Evolutionary conservation across 2,113 vertebrate genomes (phyloP).

Genomic region (Mionectes macconnelli): DNA sequence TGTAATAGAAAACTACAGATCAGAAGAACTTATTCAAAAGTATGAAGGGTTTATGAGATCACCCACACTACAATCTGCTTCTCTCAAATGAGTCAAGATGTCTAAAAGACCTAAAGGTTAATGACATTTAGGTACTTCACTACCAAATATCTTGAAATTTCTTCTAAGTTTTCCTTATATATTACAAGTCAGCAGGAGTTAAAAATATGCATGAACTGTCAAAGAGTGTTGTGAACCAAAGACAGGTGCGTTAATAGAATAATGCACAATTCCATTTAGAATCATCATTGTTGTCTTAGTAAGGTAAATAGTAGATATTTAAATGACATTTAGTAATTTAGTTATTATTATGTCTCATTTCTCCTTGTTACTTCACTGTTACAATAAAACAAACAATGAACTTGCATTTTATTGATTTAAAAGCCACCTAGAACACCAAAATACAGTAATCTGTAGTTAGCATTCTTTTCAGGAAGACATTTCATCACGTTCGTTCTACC

Average conservation of each 20-base stretch:
- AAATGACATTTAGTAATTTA: not conserved
- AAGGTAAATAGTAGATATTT: not conserved
- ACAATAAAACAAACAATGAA: not conserved
- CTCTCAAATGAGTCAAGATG: not conserved
- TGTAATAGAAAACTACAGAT: not conserved
- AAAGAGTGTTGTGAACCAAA: not conserved
- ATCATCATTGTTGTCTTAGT: not conserved
- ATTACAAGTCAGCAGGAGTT: not conserved
- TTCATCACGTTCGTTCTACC: not conserved
- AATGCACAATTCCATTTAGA: not conserved
- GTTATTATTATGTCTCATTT: not conserved
- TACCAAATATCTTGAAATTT: not conserved
- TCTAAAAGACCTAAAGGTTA: not conserved
- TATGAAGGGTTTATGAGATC: not conserved
- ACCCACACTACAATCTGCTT: not conserved
- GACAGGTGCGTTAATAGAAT: not conserved
- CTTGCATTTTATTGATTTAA: not conserved
- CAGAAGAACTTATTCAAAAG: not conserved
- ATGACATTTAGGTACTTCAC: not conserved
- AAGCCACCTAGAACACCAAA: not conserved
- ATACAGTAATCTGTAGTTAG: not conserved
- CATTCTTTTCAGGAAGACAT: not conserved
- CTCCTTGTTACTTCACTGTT: not conserved
- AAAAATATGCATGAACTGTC: not conserved
- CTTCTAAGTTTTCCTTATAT: not conserved